Base-by-base conservation (phyloP, 2,113 vertebrate genomes). In the Pteronura brasiliensis region DNA sequence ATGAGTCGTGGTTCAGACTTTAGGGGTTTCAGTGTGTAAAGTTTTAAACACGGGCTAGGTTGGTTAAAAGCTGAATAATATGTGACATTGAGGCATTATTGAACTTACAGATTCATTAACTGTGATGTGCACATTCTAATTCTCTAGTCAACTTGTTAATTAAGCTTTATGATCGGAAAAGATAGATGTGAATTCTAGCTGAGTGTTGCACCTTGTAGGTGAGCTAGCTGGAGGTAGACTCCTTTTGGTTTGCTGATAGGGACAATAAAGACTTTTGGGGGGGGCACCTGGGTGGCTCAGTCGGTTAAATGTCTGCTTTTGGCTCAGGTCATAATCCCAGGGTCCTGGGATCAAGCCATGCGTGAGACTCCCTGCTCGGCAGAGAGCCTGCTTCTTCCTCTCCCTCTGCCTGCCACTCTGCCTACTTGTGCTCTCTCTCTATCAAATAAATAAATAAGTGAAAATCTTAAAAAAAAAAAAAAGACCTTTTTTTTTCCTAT, bases 61-160 rank as follows among this genome's bases (percentile, higher is more conserved):
- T 31, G 7, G 36, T 83, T 29, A 55, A 88, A 90, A 76, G 36
- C 65, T 49, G n/a, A 44, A 39, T 13, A 44, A 39, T 10, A 21
- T 84, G 15, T 65, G 42, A 83, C 34, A 20, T 6, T 67, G 65
- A 80, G 4, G n/a, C 34, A 88, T 81, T 92, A 49, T 7, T 27
- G 10, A 21, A 72, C 34, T 84, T 94, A 57, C 7, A 90, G 57
- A 61, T 88, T 89, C n/a, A 69, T 97, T 91, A n/a, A 74, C 91
- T 42, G 59, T 93, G 23, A 81, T 65, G 11, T 61, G 94, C 94
- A 59, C 3, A 65, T 92, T 76, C 59, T 80, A 79, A 94, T 95
- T 82, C 63, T 97, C 34, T 52, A 59, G 65, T 83, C 47, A 90
- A n/a, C 88, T 77, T 90, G 76, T 71, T 90, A 77, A 84, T 92